These are phyloP conservation scores for Periplaneta americana DNA, from an alignment of 1,140 invertebrate genomes.

Conservation along the genomic window DNA sequence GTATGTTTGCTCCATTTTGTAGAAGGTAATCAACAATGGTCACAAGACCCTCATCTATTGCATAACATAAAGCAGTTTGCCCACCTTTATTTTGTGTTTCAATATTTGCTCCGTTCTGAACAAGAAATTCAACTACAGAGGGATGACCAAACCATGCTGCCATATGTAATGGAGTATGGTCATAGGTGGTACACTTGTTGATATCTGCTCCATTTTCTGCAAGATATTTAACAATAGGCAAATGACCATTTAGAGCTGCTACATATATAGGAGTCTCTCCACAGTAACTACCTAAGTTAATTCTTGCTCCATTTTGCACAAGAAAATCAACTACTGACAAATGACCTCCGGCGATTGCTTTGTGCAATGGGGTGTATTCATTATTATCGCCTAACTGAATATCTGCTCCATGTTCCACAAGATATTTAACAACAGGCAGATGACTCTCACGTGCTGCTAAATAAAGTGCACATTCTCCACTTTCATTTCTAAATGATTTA, in stretches of 20 bases:
- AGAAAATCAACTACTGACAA: not conserved
- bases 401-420: conserved; percentile 27
- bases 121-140: too few relatives aligned
- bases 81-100: too few relatives aligned
- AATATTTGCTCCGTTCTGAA: conserved; percentile 63
- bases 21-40: too few relatives aligned
- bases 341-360: not conserved
- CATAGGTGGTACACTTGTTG: conserved; percentile 23
- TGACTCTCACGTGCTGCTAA: conserved; percentile 32
- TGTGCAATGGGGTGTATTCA: not conserved
- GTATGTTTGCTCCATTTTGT: too few relatives aligned
- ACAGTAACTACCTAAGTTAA: not conserved
- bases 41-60: too few relatives aligned
- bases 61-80: too few relatives aligned
- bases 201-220: conserved; percentile 18
- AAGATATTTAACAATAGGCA: not conserved
- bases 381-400: conserved; percentile 18
- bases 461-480: conserved; percentile 34
- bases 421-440: conserved; percentile 30
- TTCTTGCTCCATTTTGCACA: too few relatives aligned
- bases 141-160: conserved; percentile 64
- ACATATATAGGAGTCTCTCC: not conserved
- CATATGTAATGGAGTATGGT: conserved; percentile 64
- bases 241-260: not conserved
- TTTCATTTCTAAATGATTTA: not conserved